phyloP scores from a whole-genome alignment of 2,888 invertebrate genomes.

The Harpalus rufipes region DNA sequence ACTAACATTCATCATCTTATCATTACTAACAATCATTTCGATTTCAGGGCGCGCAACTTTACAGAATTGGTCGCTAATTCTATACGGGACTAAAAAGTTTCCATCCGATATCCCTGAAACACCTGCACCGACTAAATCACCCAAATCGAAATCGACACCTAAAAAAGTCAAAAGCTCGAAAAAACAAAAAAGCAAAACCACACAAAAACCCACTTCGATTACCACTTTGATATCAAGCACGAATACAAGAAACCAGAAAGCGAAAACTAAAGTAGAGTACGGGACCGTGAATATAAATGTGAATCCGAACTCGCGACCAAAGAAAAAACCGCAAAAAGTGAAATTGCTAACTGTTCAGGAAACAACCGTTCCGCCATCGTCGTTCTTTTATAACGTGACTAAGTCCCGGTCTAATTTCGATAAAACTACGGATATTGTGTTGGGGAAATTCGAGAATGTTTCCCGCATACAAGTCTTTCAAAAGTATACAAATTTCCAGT shows the following conservation, averaged over 20 bases:
- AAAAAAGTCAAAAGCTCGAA: conserved; percentile 81
- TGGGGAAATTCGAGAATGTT: conserved; percentile 63
- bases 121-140: conserved; percentile 69
- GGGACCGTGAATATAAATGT: conserved; percentile 42
- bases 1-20: conserved; percentile 57
- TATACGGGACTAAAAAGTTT: conserved; percentile 90
- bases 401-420: conserved; percentile 54
- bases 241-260: conserved; percentile 52
- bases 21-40: conserved; percentile 69
- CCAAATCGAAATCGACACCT: conserved; percentile 72
- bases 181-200: conserved; percentile 79
- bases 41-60: conserved; percentile 90
- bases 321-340: conserved; percentile 68
- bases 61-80: conserved; percentile 95
- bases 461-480: conserved; percentile 85
- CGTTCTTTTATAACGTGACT: conserved; percentile 59
- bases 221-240: conserved; percentile 47
- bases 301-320: conserved; percentile 58
- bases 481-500: conserved; percentile 87
- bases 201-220: conserved; percentile 76
- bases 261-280: conserved; percentile 50
- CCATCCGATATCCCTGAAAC: conserved; percentile 71
- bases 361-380: conserved; percentile 60
- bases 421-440: conserved; percentile 58
- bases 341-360: conserved; percentile 58